Conservation (phyloP, 64 coral and sea anemone genomes). For the Actinia tenebrosa region DNA sequence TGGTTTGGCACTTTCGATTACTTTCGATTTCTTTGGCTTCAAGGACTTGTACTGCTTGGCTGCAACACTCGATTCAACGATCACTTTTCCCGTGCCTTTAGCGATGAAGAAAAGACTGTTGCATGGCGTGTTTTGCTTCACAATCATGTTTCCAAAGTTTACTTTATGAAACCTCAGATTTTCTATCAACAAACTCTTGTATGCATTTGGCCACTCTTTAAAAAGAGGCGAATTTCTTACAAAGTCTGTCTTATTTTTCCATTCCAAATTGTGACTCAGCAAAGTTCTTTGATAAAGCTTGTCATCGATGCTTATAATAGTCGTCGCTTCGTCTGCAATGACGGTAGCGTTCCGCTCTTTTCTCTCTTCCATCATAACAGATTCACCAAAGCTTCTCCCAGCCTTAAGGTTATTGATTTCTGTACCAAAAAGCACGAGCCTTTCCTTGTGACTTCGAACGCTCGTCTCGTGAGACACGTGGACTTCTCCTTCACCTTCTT, state of each 20-base stretch:
- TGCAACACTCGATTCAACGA: constrained; percentile 53
- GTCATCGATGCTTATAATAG: constrained; percentile 57
- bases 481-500: constrained; percentile 59
- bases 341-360: constrained; percentile 84
- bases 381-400: constrained; percentile 76
- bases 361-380: constrained; percentile 46
- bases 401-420: constrained; percentile 51
- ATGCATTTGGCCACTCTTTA: constrained; percentile 47
- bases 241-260: constrained; percentile 72
- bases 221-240: constrained; percentile 60
- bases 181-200: constrained; percentile 67
- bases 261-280: constrained; percentile 45
- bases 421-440: constrained; percentile 63
- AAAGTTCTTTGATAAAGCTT: constrained; percentile 52
- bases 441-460: constrained; percentile 57
- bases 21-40: constrained; percentile 16
- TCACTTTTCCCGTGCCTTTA: constrained; percentile 62
- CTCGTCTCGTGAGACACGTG: constrained; percentile 19
- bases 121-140: constrained; percentile 52
- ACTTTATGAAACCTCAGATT: constrained; percentile 64
- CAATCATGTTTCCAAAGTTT: constrained; percentile 61
- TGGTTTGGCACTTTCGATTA: background rate
- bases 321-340: constrained; percentile 62
- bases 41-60: constrained; percentile 48
- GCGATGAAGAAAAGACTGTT: constrained; percentile 63